Evolutionary conservation across 2,888 invertebrate species (phyloP), one percentile per base, ranked within the genome.

Genomic region (Macropis europaea): DNA sequence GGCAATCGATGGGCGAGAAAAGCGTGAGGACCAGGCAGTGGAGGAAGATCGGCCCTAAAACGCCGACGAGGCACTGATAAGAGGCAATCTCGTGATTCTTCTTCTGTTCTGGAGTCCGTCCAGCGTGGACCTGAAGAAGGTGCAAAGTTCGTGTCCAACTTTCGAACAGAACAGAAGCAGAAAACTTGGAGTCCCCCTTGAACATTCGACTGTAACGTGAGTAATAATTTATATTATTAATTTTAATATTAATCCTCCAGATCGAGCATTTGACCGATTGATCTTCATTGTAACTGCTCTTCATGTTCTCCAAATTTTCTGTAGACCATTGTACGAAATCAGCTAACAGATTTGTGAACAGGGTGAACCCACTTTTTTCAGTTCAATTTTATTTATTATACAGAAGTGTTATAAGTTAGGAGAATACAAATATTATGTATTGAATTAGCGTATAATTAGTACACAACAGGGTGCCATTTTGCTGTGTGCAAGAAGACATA

Each of bases 21-120:
- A 67, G 30, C 56, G 66, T 19, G 48, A 69, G 64, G 52, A 56
- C 36, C 42, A 40, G 54, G 40, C 28, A 61, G 52, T 11, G 45
- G 47, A 67, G 72, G 69, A 69, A 64, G 67, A 73, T 76, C 61
- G 50, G 67, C 53, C 61, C 75, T 67, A 73, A 76, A 77, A 81
- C 66, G 79, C 74, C 81, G 79, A 80, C 82, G 77, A 75, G 73
- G 78, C 82, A 77, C 66, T 74, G 85, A 85, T 85, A 85, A 85
- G 79, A 43, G 70, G 48, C 61, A 62, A 83, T 82, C 72, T 77
- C 67, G 72, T 50, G 73, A 70, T 61, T 61, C 66, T 71, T 52
- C 56, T 52, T 54, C 68, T 43, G 57, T 59, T 34, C 67, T 50
- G 63, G 62, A 73, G 61, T 74, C 62, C 56, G 60, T 43, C 60